These are phyloP conservation scores for Malacoctenus gilli DNA, from an alignment of 2,797 vertebrate species.

Conservation along the genomic window DNA sequence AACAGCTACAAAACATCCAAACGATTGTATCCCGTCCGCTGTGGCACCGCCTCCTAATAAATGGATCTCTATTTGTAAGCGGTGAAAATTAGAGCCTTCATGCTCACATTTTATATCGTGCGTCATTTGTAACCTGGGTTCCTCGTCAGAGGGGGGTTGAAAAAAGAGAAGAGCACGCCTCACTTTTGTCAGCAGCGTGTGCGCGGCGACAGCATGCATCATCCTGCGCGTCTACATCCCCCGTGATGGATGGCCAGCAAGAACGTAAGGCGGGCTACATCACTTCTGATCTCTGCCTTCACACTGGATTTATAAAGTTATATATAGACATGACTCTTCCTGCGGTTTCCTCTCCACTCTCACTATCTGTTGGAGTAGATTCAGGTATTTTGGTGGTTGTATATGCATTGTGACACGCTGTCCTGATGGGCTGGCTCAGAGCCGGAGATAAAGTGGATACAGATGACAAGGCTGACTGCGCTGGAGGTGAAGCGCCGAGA, in stretches of 20 bases:
- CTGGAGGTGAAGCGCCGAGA: slow-evolving; percentile 47
- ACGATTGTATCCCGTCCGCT: slow-evolving; percentile 47
- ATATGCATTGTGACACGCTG: slow-evolving; percentile 61
- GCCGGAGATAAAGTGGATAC: slow-evolving; percentile 63
- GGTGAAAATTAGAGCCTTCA: slow-evolving; percentile 57
- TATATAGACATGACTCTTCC: slow-evolving; percentile 50
- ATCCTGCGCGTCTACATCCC: slow-evolving; percentile 37
- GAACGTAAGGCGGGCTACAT: slow-evolving; percentile 60
- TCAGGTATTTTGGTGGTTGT: slow-evolving; percentile 20
- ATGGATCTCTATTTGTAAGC: slow-evolving; percentile 54
- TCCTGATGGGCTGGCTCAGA: slow-evolving; percentile 51
- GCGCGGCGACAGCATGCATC: slow-evolving; percentile 61
- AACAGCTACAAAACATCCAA: slow-evolving; percentile 53
- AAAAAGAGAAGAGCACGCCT: slow-evolving; percentile 40
- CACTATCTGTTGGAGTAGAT: slow-evolving; percentile 38
- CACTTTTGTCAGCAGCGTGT: slow-evolving; percentile 39
- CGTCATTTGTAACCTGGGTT: slow-evolving; percentile 57
- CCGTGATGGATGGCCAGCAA: slow-evolving; percentile 60
- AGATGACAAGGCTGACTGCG: slow-evolving; percentile 58
- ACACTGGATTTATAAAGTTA: slow-evolving; percentile 42
- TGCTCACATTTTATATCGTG: slow-evolving; percentile 45
- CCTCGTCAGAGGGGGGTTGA: slow-evolving; percentile 12
- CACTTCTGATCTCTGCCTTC: slow-evolving; percentile 62
- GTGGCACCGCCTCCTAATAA: slow-evolving; percentile 34
- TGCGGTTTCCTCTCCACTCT: slow-evolving; percentile 23